Conservation (phyloP, 2,888 invertebrate genomes). For the Cantharis nigra region DNA sequence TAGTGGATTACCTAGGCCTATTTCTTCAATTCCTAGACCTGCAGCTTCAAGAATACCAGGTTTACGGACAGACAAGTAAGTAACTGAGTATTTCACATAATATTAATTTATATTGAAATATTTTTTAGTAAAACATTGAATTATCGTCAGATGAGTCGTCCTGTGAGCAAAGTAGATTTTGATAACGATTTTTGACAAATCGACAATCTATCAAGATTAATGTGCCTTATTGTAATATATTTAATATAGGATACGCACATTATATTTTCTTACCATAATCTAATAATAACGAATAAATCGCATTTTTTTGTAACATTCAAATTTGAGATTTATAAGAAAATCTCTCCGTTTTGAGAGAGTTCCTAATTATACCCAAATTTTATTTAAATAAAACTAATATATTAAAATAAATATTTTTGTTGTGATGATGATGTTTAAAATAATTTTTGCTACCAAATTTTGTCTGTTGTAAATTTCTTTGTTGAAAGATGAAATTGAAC, state of each 20-base stretch:
- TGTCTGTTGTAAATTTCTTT: not conserved
- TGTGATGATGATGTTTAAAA: not conserved
- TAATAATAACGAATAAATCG: not conserved
- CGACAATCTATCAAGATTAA: constrained; percentile 3
- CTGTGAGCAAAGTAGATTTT: constrained; percentile 13
- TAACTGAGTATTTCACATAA: not conserved
- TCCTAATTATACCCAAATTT: not conserved
- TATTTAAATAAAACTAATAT: not conserved
- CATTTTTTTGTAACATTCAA: not conserved
- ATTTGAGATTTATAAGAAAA: not conserved
- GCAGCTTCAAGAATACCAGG: constrained; percentile 48
- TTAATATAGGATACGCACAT: not conserved
- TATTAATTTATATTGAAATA: not conserved
- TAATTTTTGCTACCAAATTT: not conserved
- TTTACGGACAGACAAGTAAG: constrained; percentile 42
- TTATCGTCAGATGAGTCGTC: constrained; percentile 15
- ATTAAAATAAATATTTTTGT: not conserved
- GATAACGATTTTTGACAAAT: constrained; percentile 23
- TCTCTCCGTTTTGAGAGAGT: not conserved
- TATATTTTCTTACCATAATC: not conserved
- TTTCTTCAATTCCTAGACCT: constrained; percentile 50
- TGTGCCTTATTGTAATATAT: constrained; percentile 16
- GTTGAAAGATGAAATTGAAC: not conserved
- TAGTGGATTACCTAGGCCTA: constrained; percentile 52
- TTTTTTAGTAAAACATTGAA: not conserved